These are phyloP conservation scores for Scaptomyza parva DNA, from an alignment of 2,888 invertebrate genomes.

Conservation along the genomic window DNA sequence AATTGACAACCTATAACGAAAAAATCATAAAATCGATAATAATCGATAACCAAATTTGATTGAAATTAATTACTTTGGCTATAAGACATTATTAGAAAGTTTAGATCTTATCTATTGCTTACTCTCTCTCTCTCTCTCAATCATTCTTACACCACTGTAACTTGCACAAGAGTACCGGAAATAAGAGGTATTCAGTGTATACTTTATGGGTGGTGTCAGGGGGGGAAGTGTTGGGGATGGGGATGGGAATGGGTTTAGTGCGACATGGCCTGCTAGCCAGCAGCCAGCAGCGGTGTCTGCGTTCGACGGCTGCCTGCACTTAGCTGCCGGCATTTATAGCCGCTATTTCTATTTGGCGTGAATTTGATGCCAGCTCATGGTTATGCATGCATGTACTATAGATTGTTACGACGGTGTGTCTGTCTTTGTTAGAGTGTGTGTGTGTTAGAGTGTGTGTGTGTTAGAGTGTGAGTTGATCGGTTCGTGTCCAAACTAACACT, in stretches of 20 bases:
- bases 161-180: not conserved
- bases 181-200: slow-evolving; percentile 2
- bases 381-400: slow-evolving; percentile 26
- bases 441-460: slow-evolving; percentile 11
- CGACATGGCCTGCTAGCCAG: slow-evolving; percentile 10
- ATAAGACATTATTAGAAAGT: too few relatives aligned
- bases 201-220: not conserved
- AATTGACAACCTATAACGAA: too few relatives aligned
- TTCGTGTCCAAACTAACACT: slow-evolving; percentile 21
- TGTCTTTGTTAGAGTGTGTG: not conserved
- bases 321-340: slow-evolving; percentile 58
- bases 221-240: not conserved
- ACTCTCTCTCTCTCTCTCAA: not conserved
- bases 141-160: not conserved
- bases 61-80: too few relatives aligned
- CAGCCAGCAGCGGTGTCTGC: slow-evolving; percentile 44
- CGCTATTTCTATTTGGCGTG: slow-evolving; percentile 54
- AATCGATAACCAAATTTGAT: too few relatives aligned
- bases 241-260: not conserved
- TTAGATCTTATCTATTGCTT: not conserved
- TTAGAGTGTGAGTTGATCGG: slow-evolving; percentile 34
- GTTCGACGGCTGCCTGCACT: slow-evolving; percentile 51
- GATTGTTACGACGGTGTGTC: not conserved
- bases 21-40: too few relatives aligned
- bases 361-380: slow-evolving; percentile 45